Evolutionary conservation across 2,888 invertebrate species (phyloP).

Genomic region (Cremastinae sp.): DNA sequence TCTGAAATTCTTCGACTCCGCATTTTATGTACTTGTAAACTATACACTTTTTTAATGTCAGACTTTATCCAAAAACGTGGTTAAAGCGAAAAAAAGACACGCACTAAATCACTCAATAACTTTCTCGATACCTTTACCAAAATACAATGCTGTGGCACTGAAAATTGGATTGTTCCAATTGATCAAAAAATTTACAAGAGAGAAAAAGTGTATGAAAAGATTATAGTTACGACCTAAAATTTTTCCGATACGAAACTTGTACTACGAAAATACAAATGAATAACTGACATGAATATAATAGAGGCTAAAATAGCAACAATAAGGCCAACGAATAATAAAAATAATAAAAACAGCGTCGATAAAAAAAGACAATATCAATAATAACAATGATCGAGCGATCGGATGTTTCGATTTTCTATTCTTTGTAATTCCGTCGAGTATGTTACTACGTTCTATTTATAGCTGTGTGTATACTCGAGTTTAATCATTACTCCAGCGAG

Average conservation of each 20-base stretch:
- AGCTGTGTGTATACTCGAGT: conserved; percentile 19
- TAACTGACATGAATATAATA: conserved; percentile 9
- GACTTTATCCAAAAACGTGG: too few relatives aligned
- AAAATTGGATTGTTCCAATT: too few relatives aligned
- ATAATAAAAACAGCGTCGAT: not conserved
- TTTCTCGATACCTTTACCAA: too few relatives aligned
- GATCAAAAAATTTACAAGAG: too few relatives aligned
- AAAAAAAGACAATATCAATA: not conserved
- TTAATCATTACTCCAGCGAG: conserved; percentile 33
- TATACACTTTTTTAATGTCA: too few relatives aligned
- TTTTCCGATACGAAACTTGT: not conserved
- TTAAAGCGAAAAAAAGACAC: too few relatives aligned
- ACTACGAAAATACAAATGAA: conserved; percentile 7
- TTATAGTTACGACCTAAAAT: conserved; percentile 7
- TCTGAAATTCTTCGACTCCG: too few relatives aligned
- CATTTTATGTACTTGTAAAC: too few relatives aligned
- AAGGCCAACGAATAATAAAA: not conserved
- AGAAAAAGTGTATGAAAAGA: conserved; percentile 3
- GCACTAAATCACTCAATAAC: too few relatives aligned
- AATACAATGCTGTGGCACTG: too few relatives aligned
- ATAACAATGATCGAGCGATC: conserved; percentile 11
- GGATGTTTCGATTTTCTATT: conserved; percentile 13
- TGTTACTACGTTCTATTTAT: conserved; percentile 36
- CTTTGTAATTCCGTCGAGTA: conserved; percentile 14
- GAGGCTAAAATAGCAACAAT: conserved; percentile 10